Conservation (phyloP, 1,140 invertebrate genomes). For the Paracyclopina nana region DNA sequence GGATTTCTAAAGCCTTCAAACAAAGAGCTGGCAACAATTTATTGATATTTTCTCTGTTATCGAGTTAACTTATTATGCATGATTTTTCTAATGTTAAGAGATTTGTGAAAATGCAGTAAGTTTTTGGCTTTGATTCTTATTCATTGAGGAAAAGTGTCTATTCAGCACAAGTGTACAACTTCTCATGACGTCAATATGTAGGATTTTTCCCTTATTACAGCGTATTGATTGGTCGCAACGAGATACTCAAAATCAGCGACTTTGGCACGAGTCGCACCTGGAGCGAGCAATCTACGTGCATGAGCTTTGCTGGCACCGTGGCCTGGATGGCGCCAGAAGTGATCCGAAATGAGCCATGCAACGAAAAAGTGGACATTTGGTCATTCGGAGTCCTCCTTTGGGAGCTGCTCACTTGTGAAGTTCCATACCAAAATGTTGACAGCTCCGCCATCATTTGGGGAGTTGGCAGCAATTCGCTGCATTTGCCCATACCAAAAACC, state of each 20-base stretch:
- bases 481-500: slow-evolving; percentile 67
- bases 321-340: slow-evolving; percentile 99
- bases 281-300: slow-evolving; percentile 84
- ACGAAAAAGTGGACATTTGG: slow-evolving; percentile 49
- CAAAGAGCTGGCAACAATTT: too few relatives aligned
- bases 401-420: slow-evolving; percentile 86
- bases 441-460: slow-evolving; percentile 94
- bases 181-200: neutral
- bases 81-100: too few relatives aligned
- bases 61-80: too few relatives aligned
- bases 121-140: too few relatives aligned
- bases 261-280: slow-evolving; percentile 88
- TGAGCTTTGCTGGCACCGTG: slow-evolving; percentile 92
- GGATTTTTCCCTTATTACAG: slow-evolving; percentile 34
- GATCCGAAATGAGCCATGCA: slow-evolving; percentile 85
- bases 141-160: too few relatives aligned
- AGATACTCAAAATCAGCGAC: slow-evolving; percentile 88
- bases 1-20: too few relatives aligned
- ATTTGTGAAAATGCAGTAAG: too few relatives aligned
- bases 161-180: too few relatives aligned
- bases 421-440: slow-evolving; percentile 89
- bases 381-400: slow-evolving; percentile 91
- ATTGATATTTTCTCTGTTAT: too few relatives aligned
- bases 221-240: slow-evolving; percentile 71
- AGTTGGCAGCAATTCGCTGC: slow-evolving; percentile 75